Base-by-base conservation (phyloP, 2,113 vertebrate genomes). In the Nematolebias whitei region DNA sequence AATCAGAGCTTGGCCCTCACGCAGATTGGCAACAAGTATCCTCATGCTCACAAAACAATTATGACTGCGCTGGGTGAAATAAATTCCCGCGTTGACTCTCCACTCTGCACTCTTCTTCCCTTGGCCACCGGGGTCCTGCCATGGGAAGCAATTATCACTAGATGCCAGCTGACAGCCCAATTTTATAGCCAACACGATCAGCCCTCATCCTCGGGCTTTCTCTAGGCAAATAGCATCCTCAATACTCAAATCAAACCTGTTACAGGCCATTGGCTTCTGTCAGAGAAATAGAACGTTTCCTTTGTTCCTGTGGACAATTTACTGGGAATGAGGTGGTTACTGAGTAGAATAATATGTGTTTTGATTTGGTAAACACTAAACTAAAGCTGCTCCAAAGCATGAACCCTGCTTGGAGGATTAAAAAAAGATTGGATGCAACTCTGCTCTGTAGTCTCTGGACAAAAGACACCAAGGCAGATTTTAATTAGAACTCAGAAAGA, bases 61-160 rank as follows among this genome's bases (percentile, higher is more conserved):
- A 95, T 94, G 93, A 95, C 93, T 90, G 91, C 88, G 93, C 90
- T 92, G 90, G 87, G 91, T 79, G 93, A 91, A 95, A 96, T 95
- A 94, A 94, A 95, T 96, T 94, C 94, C 94, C 90, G 87, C 89
- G 92, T 93, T 88, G 94, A 92, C 74, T 86, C 80, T 71, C 81
- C 82, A 76, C 82, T 68, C 84, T 74, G 91, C 82, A 91, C 90
- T 90, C 89, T 92, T 90, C 94, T 90, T 91, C 93, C 92, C 91
- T 91, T 85, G 90, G 93, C 93, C 95, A 92, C 92, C 90, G 89
- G 93, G 94, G 94, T 94, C 94, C 95, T 96, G 95, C 95, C 95
- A 96, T 96, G 95, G 96, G 96, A 98, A 95, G 95, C 95, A 96
- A 98, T 98, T 98, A 96, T 92, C 67, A 92, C 95, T 93, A 91